These are phyloP conservation scores for Notolepis coatsorum DNA, from an alignment of 2,797 vertebrate species.

Conservation along the genomic window DNA sequence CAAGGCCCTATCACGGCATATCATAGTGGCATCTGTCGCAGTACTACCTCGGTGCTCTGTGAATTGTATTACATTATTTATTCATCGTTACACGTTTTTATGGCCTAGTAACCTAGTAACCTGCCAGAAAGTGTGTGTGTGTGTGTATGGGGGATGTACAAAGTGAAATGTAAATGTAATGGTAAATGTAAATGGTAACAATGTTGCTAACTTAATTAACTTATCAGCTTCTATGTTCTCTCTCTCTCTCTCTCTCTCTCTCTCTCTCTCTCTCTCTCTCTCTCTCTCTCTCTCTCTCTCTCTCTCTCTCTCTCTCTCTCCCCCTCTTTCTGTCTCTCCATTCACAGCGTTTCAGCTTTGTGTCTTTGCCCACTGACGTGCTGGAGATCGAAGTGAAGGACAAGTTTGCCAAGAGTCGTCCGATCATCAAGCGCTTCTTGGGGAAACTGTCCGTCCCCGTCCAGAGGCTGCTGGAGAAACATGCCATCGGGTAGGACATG, in stretches of 20 bases:
- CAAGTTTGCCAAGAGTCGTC: constrained; percentile 97
- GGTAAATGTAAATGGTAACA: too few relatives aligned
- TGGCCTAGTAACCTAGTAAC: too few relatives aligned
- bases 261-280: neutral
- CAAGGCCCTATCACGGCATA: too few relatives aligned
- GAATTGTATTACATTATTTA: too few relatives aligned
- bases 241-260: neutral
- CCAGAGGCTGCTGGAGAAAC: constrained; percentile 96
- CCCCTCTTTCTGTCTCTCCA: too few relatives aligned
- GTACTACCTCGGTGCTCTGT: too few relatives aligned
- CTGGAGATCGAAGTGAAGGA: constrained; percentile 99
- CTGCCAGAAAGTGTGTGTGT: too few relatives aligned
- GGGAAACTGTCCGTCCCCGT: constrained; percentile 96
- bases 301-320: neutral
- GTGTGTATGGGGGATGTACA: too few relatives aligned
- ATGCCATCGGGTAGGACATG: constrained; percentile 93
- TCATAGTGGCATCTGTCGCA: too few relatives aligned
- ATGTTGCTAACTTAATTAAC: too few relatives aligned
- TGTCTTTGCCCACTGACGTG: constrained; percentile 97
- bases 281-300: neutral
- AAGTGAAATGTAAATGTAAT: too few relatives aligned
- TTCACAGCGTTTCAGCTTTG: constrained; percentile 95
- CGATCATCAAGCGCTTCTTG: constrained; percentile 97
- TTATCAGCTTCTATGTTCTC: neutral
- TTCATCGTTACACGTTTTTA: too few relatives aligned